A percentile compares a stretch with the other conserved stretches of the same genome.
Conservation (phyloP, 2,797 vertebrate species). For the Vultur gryphus region DNA sequence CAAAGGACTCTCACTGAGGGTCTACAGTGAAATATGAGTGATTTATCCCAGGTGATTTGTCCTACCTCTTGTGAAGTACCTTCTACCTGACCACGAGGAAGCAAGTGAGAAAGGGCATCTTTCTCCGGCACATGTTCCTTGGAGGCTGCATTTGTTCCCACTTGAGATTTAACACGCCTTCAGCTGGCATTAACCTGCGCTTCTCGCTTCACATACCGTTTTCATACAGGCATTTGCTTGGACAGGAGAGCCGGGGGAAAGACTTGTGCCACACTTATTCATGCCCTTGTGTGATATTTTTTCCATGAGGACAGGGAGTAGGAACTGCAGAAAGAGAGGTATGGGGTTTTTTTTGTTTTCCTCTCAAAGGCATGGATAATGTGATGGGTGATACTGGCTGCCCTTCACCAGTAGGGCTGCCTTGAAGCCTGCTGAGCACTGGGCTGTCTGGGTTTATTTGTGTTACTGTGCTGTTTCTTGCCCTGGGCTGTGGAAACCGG, state of each 20-base stretch:
- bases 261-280: fast-evolving
- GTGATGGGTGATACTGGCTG: neutral
- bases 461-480: neutral
- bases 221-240: neutral
- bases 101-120: neutral
- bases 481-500: neutral
- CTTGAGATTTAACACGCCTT: neutral
- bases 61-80: neutral
- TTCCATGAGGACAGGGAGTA: neutral
- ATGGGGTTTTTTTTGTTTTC: neutral
- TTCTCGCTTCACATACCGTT: fast-evolving
- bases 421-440: neutral
- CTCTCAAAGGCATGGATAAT: neutral
- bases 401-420: neutral
- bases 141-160: neutral
- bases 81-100: neutral
- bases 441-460: neutral
- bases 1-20: neutral
- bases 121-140: neutral
- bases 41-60: neutral
- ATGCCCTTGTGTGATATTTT: neutral
- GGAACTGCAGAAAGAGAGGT: neutral
- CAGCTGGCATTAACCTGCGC: neutral
- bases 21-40: neutral
- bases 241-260: neutral